Base-by-base conservation (phyloP, 2,888 invertebrate species). In the Drosophila imparisetae region DNA sequence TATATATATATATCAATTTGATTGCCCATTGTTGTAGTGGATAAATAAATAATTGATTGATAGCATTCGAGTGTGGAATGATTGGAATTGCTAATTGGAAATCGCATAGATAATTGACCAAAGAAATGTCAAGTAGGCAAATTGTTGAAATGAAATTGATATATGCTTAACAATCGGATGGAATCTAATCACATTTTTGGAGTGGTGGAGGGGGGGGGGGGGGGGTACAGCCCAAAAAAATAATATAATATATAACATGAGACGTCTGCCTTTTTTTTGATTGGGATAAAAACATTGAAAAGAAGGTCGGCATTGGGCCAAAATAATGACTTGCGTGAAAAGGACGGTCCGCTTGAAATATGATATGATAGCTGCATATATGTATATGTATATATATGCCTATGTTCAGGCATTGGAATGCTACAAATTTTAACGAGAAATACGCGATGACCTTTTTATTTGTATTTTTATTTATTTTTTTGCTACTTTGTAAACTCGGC, bases 391-490 rank as follows among this genome's bases (percentile, higher is more conserved):
- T n/a, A 15, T 48, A 27, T 24, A 2, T 48, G 18, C 62, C 42
- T 53, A 49, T 42, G 49, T 30, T 42, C 38, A 38, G 34, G 55
- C 53, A 42, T 42, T 63, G 57, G 42, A 54, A 68, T 68, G 69
- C 66, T 69, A 76, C 50, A 74, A 86, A 86, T 78, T 86, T 75
- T 68, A 86, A 80, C 61, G 72, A 71, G 72, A 72, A 75, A 60
- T 60, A 38, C 63, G 65, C 57, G 42, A 40, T 38, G 78, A 78
- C 82, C 88, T 72, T 72, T 81, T 81, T 67, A 32, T 32, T 32
- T 32, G 32, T 59, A 49, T 53, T 42, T 69, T n/a, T 7, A n/a
- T 21, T 11, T 21, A 21, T 54, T n/a, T 21, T 32, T 54, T 18
- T n/a, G n/a, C 4, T 32, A 32, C 32, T 32, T 45, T 45, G 29